Conservation (phyloP, 2,797 vertebrate genomes). For the Salmo trutta region DNA sequence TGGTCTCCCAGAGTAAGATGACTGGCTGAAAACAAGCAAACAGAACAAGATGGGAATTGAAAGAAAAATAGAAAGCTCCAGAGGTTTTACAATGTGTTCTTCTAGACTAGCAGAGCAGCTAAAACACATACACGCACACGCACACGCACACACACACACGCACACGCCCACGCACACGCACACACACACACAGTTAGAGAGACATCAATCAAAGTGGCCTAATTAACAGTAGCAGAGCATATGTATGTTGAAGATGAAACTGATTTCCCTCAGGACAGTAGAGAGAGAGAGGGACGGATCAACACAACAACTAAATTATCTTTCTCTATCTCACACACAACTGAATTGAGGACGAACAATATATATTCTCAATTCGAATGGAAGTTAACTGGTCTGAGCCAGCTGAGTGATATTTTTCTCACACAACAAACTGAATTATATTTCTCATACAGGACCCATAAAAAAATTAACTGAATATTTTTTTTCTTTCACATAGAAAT, state of each 20-base stretch:
- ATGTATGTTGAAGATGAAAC: constrained; percentile 62
- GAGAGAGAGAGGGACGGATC: constrained; percentile 21
- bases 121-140: neutral
- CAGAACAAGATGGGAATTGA: constrained; percentile 7
- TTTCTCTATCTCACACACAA: constrained; percentile 23
- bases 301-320: constrained; percentile 30
- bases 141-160: too few relatives aligned
- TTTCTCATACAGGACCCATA: neutral
- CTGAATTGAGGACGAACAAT: neutral
- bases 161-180: too few relatives aligned
- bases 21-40: constrained; percentile 20
- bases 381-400: neutral
- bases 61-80: neutral
- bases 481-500: neutral
- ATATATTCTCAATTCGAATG: neutral
- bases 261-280: constrained; percentile 71
- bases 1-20: neutral
- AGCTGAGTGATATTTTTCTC: neutral
- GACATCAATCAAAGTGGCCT: constrained; percentile 68
- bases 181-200: constrained; percentile 34
- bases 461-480: neutral
- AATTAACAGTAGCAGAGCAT: constrained; percentile 73
- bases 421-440: neutral
- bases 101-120: constrained; percentile 14
- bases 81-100: constrained; percentile 17